phyloP scores from a whole-genome alignment of 2,797 vertebrate genomes.

The Spondyliosoma cantharus region DNA sequence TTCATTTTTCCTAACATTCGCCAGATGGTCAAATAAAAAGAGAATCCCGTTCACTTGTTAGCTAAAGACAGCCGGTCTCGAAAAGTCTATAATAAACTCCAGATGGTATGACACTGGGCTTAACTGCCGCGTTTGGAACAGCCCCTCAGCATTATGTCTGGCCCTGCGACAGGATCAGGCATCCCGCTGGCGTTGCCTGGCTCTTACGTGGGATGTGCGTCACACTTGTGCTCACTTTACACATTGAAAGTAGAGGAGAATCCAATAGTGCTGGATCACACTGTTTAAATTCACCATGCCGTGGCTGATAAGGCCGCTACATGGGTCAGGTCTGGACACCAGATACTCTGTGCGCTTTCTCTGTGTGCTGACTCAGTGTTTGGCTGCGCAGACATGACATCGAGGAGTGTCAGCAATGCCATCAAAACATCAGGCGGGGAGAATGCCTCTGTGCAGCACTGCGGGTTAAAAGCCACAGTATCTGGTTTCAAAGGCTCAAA shows the following conservation, averaged over 20 bases:
- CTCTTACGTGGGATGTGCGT: constrained; percentile 76
- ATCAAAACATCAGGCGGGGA: constrained; percentile 57
- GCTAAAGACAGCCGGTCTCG: constrained; percentile 10
- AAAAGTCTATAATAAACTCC: constrained; percentile 20
- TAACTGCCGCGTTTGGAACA: constrained; percentile 45
- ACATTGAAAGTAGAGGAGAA: constrained; percentile 63
- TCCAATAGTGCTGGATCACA: constrained; percentile 70
- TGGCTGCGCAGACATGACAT: constrained; percentile 64
- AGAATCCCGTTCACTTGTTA: neutral
- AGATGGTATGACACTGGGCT: constrained; percentile 52
- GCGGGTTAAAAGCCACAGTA: constrained; percentile 18
- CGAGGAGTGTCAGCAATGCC: constrained; percentile 49
- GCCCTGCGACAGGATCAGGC: constrained; percentile 57
- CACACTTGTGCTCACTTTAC: constrained; percentile 78
- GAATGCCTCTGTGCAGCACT: constrained; percentile 33
- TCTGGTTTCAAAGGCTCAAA: constrained; percentile 45
- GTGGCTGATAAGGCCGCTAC: constrained; percentile 60
- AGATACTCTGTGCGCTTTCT: constrained; percentile 63
- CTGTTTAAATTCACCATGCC: constrained; percentile 69
- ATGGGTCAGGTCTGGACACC: constrained; percentile 66
- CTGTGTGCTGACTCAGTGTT: constrained; percentile 69
- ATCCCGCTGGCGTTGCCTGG: constrained; percentile 52
- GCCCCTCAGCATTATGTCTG: constrained; percentile 55
- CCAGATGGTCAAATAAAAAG: constrained; percentile 29
- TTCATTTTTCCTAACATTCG: constrained; percentile 20